A percentile compares a stretch with the other conserved stretches of the same genome.
Evolutionary conservation across 2,888 invertebrate species (phyloP).

Genomic region (Drosophila anceps): DNA sequence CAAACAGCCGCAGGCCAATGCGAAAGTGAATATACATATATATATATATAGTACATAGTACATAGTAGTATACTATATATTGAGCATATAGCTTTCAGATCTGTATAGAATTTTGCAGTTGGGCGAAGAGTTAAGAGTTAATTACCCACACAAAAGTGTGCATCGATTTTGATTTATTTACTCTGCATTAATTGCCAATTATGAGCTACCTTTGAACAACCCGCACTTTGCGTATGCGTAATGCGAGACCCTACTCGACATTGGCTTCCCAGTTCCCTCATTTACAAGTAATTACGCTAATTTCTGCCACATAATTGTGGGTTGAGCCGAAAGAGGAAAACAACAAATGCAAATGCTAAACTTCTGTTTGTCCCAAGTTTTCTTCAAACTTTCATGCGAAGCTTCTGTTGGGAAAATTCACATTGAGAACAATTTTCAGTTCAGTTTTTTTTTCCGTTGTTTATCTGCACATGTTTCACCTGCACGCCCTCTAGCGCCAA

Average conservation of each 20-base stretch:
- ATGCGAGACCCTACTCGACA: constrained; percentile 13
- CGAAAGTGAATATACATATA: constrained; percentile 67
- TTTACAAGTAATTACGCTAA: constrained; percentile 73
- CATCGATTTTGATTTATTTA: constrained; percentile 48
- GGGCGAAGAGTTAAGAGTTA: constrained; percentile 49
- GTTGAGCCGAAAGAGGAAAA: constrained; percentile 22
- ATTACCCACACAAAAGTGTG: constrained; percentile 58
- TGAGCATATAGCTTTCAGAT: constrained; percentile 15
- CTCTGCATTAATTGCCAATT: constrained; percentile 47
- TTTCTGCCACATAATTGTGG: constrained; percentile 69
- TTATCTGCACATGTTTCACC: constrained; percentile 48
- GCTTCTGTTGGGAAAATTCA: constrained; percentile 19
- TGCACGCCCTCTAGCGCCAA: background rate
- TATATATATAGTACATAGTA: constrained; percentile 8
- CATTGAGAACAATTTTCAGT: constrained; percentile 53
- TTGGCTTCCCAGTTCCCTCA: constrained; percentile 10
- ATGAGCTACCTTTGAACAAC: constrained; percentile 16
- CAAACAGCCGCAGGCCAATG: constrained; percentile 53
- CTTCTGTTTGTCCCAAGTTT: constrained; percentile 43
- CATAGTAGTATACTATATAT: background rate
- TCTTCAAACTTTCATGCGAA: constrained; percentile 26
- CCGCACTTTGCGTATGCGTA: constrained; percentile 52
- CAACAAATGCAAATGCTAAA: constrained; percentile 30
- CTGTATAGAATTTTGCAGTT: constrained; percentile 15
- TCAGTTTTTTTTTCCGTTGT: constrained; percentile 49